Base-by-base conservation (phyloP, 2,888 invertebrate species). In the Platycheirus albimanus region DNA sequence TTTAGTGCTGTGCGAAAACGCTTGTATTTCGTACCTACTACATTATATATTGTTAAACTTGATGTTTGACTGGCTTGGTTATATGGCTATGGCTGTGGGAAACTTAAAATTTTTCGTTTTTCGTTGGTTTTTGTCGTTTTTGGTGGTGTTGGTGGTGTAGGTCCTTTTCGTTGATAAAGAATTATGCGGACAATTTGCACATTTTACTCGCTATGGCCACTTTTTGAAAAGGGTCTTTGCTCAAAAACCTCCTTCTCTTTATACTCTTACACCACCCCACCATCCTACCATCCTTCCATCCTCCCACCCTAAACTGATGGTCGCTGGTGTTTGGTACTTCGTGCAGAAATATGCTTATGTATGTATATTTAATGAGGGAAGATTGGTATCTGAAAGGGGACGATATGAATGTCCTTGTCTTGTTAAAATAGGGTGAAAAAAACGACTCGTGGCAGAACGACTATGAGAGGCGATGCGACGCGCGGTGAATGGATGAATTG, bases 161-260 rank as follows among this genome's bases (percentile, higher is more conserved):
- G 38, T 66, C 58, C 67, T 54, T 70, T 75, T 69, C 41, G 58
- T 76, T 66, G 41, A 49, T 11, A 17, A 38, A 19, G 45, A 71
- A 81, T 81, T 71, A 66, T 76, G 71, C 45, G 52, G 66, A 66
- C 66, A 76, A 76, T 81, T 81, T 81, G 66, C 64, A 81, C 76
- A 71, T 76, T 81, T 81, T 66, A 56, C 43, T 69, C 43, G 69
- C 36, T 11, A 51, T 69, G 63, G 28, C 5, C 17, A n/a, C 2
- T 24, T 51, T 63, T 11, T 54, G 51, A 70, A 52, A 64, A 63
- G 69, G 70, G 75, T 76, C 61, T 33, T 61, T 19, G 45, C n/a
- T 11, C 13, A 24, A n/a, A n/a, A 6, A 24, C n/a, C n/a, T n/a
- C n/a, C n/a, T n/a, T n/a, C n/a, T n/a, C n/a, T n/a, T n/a, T n/a